Percentiles rank a stretch among this genome's conserved stretches.
phyloP scores from a whole-genome alignment of 2,113 vertebrate species.

The Notechis scutatus region DNA sequence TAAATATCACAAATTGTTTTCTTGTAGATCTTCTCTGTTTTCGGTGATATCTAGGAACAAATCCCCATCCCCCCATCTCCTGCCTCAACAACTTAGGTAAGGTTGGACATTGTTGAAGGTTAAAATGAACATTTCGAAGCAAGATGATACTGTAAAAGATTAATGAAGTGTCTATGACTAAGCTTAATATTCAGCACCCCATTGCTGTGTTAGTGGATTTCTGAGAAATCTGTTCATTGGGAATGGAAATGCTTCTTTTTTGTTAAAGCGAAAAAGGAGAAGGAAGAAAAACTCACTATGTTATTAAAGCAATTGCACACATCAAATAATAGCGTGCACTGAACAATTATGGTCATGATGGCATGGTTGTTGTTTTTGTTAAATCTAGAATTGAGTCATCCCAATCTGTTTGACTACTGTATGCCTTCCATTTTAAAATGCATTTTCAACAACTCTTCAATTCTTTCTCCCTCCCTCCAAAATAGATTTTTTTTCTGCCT shows the following conservation, averaged over 20 bases:
- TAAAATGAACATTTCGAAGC: slow-evolving; percentile 27
- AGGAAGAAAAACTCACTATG: background rate
- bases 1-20: slow-evolving; percentile 55
- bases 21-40: slow-evolving; percentile 10
- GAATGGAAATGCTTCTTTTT: background rate
- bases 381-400: background rate
- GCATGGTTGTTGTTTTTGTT: background rate
- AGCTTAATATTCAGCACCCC: background rate
- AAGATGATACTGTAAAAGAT: background rate
- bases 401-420: background rate
- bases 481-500: background rate
- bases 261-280: background rate
- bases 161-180: background rate
- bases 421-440: background rate
- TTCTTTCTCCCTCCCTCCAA: background rate
- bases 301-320: background rate
- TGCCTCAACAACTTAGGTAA: slow-evolving; percentile 21
- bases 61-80: background rate
- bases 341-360: background rate
- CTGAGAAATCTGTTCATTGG: background rate
- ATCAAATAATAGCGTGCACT: background rate
- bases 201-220: background rate
- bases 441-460: background rate
- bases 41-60: slow-evolving; percentile 1
- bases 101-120: slow-evolving; percentile 31